Evolutionary conservation across 1,140 invertebrate genomes (phyloP), one percentile per base, ranked within the genome.

Genomic region (Drosophila sulfurigaster): DNA sequence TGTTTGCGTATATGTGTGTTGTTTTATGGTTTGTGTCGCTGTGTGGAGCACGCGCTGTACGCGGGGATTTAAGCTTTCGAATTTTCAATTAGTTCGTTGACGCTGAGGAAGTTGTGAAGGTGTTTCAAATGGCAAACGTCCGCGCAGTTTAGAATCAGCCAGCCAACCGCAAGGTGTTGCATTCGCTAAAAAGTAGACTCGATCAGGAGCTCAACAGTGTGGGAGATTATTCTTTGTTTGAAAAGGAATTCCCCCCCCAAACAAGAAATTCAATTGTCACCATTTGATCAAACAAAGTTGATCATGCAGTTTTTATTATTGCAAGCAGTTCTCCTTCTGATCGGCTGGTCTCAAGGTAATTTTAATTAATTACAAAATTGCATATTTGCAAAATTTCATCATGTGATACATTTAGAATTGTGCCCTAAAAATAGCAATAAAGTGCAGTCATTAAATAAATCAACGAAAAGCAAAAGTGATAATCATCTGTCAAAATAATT

Each of bases 71-170:
- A 59, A 88, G 85, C 85, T 89, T 89, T 85, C 85, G 85, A 89
- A 89, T 88, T 88, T 88, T 83, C 85, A 89, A 88, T 82, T 88
- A 90, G 85, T 88, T 88, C 86, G 85, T 89, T 88, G 85, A 88
- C 62, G 83, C 81, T 78, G 81, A 81, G 85, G 85, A 89, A 88
- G 85, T 89, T 89, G 80, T 88, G 85, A 89, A 88, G 85, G 85
- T 89, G 85, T 64, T 76, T 65, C 71, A 79, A 73, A 32, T 65
- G 57, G 65, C 68, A 76, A 72, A 75, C 78, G 70, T 89, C 75
- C 81, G 85, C 78, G 48, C 85, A 88, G 85, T 88, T 78, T 76
- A 76, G 86, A 88, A 85, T 85, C 78, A 63, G 72, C 80, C 78
- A 74, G 32, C 81, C 71, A 75, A 89, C 62, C 85, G 86, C 46